phyloP scores from a whole-genome alignment of 2,888 invertebrate genomes.

The Tetragonisca angustula region DNA sequence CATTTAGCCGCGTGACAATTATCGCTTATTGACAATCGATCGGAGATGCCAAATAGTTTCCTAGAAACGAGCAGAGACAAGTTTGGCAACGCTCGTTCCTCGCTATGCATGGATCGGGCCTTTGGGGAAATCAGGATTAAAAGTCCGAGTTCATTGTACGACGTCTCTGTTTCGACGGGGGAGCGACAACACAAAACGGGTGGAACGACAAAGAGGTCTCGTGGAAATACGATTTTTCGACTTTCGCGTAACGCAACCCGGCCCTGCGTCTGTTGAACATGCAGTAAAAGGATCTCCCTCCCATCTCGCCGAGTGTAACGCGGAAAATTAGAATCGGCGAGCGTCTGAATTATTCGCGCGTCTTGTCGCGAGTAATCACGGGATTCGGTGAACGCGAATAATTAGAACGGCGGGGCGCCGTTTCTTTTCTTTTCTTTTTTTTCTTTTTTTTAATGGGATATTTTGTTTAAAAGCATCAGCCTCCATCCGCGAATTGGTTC shows the following conservation, averaged over 20 bases:
- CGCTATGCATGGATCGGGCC: background rate
- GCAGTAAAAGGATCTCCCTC: background rate
- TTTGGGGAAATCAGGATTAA: background rate
- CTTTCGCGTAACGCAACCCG: background rate
- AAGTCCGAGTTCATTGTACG: background rate
- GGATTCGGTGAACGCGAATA: background rate
- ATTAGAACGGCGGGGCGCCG: background rate
- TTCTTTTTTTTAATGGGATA: background rate
- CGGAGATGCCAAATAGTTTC: no score
- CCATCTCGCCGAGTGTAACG: background rate
- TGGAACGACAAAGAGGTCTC: background rate
- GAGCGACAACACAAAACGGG: background rate
- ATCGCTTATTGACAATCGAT: no score
- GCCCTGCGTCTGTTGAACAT: background rate
- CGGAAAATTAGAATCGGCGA: background rate
- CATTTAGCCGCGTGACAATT: no score
- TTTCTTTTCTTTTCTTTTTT: no score
- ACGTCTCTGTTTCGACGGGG: background rate
- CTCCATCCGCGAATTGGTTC: background rate
- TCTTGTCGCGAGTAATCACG: background rate
- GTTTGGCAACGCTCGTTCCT: background rate
- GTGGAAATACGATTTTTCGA: background rate
- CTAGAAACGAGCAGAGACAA: no score
- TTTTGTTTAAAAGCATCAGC: constrained; percentile 12
- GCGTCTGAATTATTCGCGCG: background rate